Conservation (phyloP, 2,888 invertebrate species). For the Drosophila niveifrons region DNA sequence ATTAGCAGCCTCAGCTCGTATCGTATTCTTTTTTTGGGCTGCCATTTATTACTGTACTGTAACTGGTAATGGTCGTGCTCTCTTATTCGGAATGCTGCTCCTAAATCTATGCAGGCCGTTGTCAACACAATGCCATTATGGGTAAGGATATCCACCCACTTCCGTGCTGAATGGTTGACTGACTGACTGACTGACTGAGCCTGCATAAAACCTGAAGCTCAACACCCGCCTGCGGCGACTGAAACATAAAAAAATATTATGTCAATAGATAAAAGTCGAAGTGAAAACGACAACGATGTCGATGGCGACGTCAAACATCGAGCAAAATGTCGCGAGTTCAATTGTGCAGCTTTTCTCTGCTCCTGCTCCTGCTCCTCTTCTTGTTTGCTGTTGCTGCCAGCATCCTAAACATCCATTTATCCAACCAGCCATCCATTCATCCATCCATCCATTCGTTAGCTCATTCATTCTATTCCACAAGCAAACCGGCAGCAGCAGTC, state of each 20-base stretch:
- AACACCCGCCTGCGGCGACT: conserved; percentile 44
- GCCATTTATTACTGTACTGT: conserved; percentile 31
- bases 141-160: conserved; percentile 26
- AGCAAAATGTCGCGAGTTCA: conserved; percentile 75
- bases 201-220: conserved; percentile 48
- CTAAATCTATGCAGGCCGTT: conserved; percentile 73
- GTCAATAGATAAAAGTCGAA: conserved; percentile 80
- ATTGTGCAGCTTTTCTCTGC: conserved; percentile 62
- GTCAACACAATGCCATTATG: conserved; percentile 71
- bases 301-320: conserved; percentile 50
- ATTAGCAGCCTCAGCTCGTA: background rate
- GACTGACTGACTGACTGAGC: conserved; percentile 38
- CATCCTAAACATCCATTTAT: conserved; percentile 51
- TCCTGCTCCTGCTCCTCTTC: too few relatives aligned
- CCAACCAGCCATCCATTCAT: conserved; percentile 18
- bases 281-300: conserved; percentile 46
- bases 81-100: conserved; percentile 51
- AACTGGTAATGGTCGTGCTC: conserved; percentile 53
- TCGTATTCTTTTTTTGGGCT: conserved; percentile 12
- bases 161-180: conserved; percentile 33
- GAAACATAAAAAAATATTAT: conserved; percentile 74
- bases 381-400: conserved; percentile 19
- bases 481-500: conserved; percentile 9
- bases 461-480: conserved; percentile 19
- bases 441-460: conserved; percentile 14